Conservation (phyloP, 2,113 vertebrate species). For the Corythaeola cristata region DNA sequence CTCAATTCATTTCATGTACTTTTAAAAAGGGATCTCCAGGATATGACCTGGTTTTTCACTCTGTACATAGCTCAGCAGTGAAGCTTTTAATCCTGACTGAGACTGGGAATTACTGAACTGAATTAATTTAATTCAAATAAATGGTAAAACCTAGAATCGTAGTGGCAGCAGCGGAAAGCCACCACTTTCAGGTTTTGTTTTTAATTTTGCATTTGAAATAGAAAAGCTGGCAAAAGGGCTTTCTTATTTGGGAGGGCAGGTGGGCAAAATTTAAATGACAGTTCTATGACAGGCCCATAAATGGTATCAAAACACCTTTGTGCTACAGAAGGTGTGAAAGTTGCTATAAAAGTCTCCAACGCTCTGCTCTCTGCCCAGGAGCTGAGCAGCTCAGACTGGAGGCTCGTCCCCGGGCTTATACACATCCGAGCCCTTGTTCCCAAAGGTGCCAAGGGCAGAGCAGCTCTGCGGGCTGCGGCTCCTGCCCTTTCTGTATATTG, state of each 20-base stretch:
- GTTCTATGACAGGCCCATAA: neutral
- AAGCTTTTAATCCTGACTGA: neutral
- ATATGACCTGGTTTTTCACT: neutral
- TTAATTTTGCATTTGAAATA: neutral
- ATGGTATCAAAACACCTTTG: neutral
- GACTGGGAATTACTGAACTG: neutral
- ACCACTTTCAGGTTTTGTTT: neutral
- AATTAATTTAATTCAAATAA: neutral
- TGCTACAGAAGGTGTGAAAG: neutral
- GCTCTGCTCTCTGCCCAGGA: neutral
- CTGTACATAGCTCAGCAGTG: neutral
- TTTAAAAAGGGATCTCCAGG: neutral
- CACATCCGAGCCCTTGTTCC: neutral
- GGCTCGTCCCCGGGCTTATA: accelerated
- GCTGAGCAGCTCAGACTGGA: neutral
- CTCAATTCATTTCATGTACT: neutral
- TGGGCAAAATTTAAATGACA: neutral
- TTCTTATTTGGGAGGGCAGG: neutral
- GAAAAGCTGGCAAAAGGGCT: neutral
- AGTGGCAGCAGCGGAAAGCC: neutral
- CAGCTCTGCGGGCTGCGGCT: neutral
- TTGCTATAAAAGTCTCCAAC: neutral
- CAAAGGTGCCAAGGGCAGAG: neutral
- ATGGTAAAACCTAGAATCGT: neutral
- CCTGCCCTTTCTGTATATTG: neutral